Conservation (phyloP, 1,140 invertebrate genomes). For the Hestina assimilis region DNA sequence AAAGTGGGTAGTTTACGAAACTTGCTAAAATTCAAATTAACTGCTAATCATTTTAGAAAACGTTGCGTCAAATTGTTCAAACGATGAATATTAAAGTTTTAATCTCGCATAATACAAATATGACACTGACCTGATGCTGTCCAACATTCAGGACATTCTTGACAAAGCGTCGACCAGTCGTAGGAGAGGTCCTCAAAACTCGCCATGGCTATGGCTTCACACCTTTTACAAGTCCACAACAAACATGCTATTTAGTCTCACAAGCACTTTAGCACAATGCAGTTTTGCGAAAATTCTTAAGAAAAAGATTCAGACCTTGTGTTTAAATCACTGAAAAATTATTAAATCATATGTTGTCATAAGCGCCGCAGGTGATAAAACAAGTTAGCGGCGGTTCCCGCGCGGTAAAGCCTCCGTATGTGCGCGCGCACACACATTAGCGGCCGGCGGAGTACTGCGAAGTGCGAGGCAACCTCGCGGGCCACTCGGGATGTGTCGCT, state of each 20-base stretch:
- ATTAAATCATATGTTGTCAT: slow-evolving; percentile 42
- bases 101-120: background rate
- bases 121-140: slow-evolving; percentile 74
- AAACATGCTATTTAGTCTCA: slow-evolving; percentile 48
- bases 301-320: slow-evolving; percentile 20
- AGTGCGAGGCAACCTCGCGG: slow-evolving; percentile 37
- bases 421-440: slow-evolving; percentile 56
- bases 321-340: slow-evolving; percentile 24
- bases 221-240: slow-evolving; percentile 46
- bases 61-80: background rate
- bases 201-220: slow-evolving; percentile 62
- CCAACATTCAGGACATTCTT: slow-evolving; percentile 79
- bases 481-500: slow-evolving; percentile 57
- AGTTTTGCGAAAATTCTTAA: slow-evolving; percentile 26
- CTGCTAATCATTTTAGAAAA: slow-evolving; percentile 24
- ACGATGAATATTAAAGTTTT: background rate
- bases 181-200: slow-evolving; percentile 78
- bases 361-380: slow-evolving; percentile 34
- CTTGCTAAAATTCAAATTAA: slow-evolving; percentile 32
- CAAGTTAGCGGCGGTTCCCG: slow-evolving; percentile 41
- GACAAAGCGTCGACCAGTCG: slow-evolving; percentile 79
- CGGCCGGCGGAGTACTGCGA: slow-evolving; percentile 64
- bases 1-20: slow-evolving; percentile 22
- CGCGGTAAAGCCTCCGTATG: slow-evolving; percentile 38
- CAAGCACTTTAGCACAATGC: slow-evolving; percentile 45